Conservation (phyloP, 2,888 invertebrate species). For the Heteromurus nitidus region DNA sequence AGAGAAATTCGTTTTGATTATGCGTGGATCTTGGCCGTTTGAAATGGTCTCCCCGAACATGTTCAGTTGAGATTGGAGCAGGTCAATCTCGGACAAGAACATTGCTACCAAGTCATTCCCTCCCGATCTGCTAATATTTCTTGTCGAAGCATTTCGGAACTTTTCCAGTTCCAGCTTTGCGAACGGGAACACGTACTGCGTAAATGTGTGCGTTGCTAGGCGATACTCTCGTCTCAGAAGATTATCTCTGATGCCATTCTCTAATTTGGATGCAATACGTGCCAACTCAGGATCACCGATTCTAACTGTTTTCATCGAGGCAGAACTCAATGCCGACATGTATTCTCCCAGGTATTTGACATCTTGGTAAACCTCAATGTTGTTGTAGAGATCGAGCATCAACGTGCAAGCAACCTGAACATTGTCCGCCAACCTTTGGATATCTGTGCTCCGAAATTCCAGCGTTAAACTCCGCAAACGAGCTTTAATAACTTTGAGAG, state of each 20-base stretch:
- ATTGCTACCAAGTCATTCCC: not conserved
- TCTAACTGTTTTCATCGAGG: too few species aligned
- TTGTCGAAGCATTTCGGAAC: not conserved
- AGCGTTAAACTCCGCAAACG: too few species aligned
- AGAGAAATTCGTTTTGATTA: slow-evolving; percentile 10
- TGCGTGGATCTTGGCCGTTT: not conserved
- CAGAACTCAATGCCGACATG: too few species aligned
- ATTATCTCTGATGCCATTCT: not conserved
- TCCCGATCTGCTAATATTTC: too few species aligned
- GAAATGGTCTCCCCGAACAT: not conserved
- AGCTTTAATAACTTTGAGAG: too few species aligned
- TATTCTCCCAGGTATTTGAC: too few species aligned
- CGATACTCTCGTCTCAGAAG: slow-evolving; percentile 31
- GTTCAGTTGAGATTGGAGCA: not conserved
- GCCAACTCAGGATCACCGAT: too few species aligned
- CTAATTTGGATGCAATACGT: not conserved
- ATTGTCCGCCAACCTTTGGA: too few species aligned
- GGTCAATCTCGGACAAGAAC: not conserved
- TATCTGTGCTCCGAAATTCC: too few species aligned
- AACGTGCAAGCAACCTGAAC: too few species aligned
- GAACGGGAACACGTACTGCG: slow-evolving; percentile 55
- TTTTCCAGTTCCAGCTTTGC: not conserved
- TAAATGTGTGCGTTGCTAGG: slow-evolving; percentile 14
- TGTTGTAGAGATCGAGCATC: too few species aligned
- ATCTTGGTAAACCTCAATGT: too few species aligned